phyloP scores from a whole-genome alignment of 2,797 vertebrate species.

The Sebastes taczanowskii region DNA sequence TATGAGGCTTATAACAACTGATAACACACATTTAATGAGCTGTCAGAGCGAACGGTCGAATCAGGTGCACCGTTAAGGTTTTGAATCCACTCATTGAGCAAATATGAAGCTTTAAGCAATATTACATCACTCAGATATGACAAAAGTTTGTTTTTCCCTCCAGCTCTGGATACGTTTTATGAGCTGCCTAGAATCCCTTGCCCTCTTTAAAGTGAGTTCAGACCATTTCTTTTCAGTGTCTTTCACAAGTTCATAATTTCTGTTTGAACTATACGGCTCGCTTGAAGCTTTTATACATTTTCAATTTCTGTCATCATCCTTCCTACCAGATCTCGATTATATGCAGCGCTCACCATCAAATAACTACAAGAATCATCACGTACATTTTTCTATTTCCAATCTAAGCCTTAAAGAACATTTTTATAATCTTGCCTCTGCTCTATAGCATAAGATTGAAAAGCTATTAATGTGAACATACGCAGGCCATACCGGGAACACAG shows the following conservation, averaged over 20 bases:
- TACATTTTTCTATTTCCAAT: constrained; percentile 53
- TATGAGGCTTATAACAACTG: too few species aligned
- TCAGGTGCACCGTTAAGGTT: not conserved
- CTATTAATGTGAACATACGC: constrained; percentile 76
- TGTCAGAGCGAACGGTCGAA: too few species aligned
- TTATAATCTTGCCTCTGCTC: constrained; percentile 47
- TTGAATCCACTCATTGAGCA: not conserved
- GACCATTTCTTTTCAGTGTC: constrained; percentile 24
- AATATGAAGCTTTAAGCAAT: not conserved
- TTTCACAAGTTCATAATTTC: constrained; percentile 36
- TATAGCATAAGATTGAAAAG: constrained; percentile 72
- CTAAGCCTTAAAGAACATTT: constrained; percentile 18
- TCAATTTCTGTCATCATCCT: constrained; percentile 57
- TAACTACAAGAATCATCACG: constrained; percentile 40
- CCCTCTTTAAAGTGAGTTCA: constrained; percentile 18
- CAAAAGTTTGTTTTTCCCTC: not conserved
- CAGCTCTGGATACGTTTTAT: not conserved
- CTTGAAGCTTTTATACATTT: constrained; percentile 51
- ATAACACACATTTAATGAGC: too few species aligned
- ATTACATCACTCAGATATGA: not conserved
- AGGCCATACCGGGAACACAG: constrained; percentile 64
- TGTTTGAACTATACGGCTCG: constrained; percentile 33
- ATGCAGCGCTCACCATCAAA: constrained; percentile 48
- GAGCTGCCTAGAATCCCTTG: not conserved
- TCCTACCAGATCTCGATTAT: constrained; percentile 47